These are phyloP conservation scores for Hylyphantes graminicola DNA, from an alignment of 1,140 invertebrate genomes.

Conservation along the genomic window DNA sequence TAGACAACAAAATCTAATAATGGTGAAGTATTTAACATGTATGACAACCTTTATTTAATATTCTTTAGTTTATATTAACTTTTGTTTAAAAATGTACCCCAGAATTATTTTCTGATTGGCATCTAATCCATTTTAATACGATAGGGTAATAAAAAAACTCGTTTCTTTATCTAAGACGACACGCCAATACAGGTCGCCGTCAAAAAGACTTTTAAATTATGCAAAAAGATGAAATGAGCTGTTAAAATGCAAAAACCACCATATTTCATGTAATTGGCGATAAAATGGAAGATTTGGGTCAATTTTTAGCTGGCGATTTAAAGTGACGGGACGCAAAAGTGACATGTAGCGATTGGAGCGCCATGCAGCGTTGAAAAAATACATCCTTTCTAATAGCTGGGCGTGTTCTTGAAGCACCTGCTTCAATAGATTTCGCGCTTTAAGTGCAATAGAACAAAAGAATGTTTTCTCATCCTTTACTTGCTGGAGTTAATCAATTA, in stretches of 20 bases:
- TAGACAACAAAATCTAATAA: no score
- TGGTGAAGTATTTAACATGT: no score
- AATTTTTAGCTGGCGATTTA: slow-evolving; percentile 33
- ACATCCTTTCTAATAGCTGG: neutral
- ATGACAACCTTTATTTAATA: no score
- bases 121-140: no score
- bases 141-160: no score
- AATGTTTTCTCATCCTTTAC: neutral
- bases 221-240: slow-evolving; percentile 43
- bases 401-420: slow-evolving; percentile 34
- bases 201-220: slow-evolving; percentile 26
- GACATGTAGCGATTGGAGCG: neutral
- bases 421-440: slow-evolving; percentile 20
- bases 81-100: no score
- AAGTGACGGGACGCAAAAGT: neutral
- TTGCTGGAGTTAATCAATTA: neutral
- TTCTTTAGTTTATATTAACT: no score
- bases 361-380: neutral
- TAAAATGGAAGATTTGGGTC: slow-evolving; percentile 7
- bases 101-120: no score
- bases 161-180: no score
- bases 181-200: neutral
- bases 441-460: neutral
- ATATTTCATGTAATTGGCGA: slow-evolving; percentile 29
- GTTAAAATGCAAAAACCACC: slow-evolving; percentile 40